A percentile compares a stretch with the other conserved stretches of the same genome.
Conservation (phyloP, 1,140 invertebrate genomes). For the Megalonaias nervosa region DNA sequence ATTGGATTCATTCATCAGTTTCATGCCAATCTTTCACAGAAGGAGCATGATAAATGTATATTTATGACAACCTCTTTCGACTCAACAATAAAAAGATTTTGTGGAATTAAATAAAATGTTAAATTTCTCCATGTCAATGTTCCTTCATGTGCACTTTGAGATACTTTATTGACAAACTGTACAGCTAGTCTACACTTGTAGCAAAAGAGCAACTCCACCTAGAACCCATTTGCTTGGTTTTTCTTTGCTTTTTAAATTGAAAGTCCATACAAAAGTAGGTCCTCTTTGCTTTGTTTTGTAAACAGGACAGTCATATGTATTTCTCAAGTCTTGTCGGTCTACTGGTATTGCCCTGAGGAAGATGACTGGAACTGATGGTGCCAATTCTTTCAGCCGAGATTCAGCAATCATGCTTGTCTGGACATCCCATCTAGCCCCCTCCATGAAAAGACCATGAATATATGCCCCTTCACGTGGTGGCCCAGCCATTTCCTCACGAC, state of each 20-base stretch:
- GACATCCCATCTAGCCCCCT: constrained; percentile 94
- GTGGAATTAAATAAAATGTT: too few relatives aligned
- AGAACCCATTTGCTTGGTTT: constrained; percentile 93
- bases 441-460: constrained; percentile 92
- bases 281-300: constrained; percentile 91
- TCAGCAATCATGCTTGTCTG: constrained; percentile 89
- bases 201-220: constrained; percentile 88
- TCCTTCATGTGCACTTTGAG: too few relatives aligned
- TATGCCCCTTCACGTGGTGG: constrained; percentile 91
- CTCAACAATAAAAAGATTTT: too few relatives aligned
- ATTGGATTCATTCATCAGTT: too few relatives aligned
- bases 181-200: constrained; percentile 78
- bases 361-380: constrained; percentile 91
- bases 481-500: constrained; percentile 87
- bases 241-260: constrained; percentile 93
- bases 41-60: too few relatives aligned
- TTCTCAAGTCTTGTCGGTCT: constrained; percentile 91
- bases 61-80: too few relatives aligned
- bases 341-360: constrained; percentile 88
- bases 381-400: constrained; percentile 89
- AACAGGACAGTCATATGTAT: constrained; percentile 94
- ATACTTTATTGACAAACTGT: too few relatives aligned
- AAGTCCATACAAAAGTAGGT: constrained; percentile 95
- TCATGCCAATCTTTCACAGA: too few relatives aligned
- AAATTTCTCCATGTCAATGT: too few relatives aligned